Conservation (phyloP, 2,888 invertebrate species). For the Luffia ferchaultella region DNA sequence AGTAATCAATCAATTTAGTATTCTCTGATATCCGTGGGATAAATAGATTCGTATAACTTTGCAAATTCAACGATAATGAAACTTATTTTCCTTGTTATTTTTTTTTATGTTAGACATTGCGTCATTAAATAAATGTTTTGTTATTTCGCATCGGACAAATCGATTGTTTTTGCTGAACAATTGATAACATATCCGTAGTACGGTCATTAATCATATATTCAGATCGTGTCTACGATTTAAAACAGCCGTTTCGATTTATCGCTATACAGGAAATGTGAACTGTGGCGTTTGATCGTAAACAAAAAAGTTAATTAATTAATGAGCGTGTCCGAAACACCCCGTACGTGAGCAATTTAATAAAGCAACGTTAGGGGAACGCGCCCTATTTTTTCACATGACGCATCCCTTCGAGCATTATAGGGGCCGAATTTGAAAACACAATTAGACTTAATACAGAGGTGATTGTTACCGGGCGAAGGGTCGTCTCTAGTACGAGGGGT, state of each 20-base stretch:
- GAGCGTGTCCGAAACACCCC: conserved; percentile 20
- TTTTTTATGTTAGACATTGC: too few relatives aligned
- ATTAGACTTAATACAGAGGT: conserved; percentile 68
- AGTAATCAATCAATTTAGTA: too few relatives aligned
- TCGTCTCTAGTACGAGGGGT: too few relatives aligned
- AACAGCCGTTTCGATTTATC: background rate
- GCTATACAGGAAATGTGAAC: background rate
- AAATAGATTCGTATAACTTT: too few relatives aligned
- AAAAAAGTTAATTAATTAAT: background rate
- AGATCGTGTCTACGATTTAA: background rate
- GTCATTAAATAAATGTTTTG: background rate
- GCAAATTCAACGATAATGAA: too few relatives aligned
- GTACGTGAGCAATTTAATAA: conserved; percentile 48
- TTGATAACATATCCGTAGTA: conserved; percentile 11
- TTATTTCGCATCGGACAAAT: background rate
- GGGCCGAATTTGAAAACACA: conserved; percentile 65
- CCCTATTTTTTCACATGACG: conserved; percentile 56
- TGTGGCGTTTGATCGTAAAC: background rate
- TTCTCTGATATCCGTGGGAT: too few relatives aligned
- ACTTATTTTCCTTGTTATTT: too few relatives aligned
- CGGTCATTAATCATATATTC: conserved; percentile 6
- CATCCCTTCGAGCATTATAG: conserved; percentile 41
- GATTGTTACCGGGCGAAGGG: conserved; percentile 59
- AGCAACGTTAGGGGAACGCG: conserved; percentile 40
- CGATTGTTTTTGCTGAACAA: background rate